Evolutionary conservation across 2,888 invertebrate genomes (phyloP).

Genomic region (Eilema caniola): DNA sequence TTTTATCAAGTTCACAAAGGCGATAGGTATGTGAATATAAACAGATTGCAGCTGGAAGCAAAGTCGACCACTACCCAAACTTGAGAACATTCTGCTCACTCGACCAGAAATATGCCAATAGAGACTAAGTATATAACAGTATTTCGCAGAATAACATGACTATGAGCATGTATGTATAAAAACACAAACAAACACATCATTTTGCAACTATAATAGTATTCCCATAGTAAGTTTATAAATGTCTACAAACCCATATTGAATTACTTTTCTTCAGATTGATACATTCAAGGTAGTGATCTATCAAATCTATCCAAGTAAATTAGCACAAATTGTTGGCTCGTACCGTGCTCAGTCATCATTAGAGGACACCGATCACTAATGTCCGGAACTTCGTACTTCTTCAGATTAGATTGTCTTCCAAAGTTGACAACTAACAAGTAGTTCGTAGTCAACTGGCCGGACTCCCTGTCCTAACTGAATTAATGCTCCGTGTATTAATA

Average conservation of each 20-base stretch:
- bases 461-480: slow-evolving; percentile 46
- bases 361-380: slow-evolving; percentile 44
- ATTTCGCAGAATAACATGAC: not conserved
- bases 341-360: slow-evolving; percentile 63
- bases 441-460: slow-evolving; percentile 46
- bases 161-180: no score
- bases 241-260: not conserved
- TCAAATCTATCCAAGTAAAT: slow-evolving; percentile 31
- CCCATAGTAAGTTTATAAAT: not conserved
- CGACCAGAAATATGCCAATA: slow-evolving; percentile 24
- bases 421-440: slow-evolving; percentile 54
- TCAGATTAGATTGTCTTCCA: slow-evolving; percentile 53
- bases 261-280: not conserved
- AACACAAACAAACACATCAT: no score
- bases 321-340: slow-evolving; percentile 35
- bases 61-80: not conserved
- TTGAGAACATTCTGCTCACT: not conserved
- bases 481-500: slow-evolving; percentile 41
- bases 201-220: no score
- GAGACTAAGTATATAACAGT: slow-evolving; percentile 7
- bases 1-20: not conserved
- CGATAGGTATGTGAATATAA: not conserved
- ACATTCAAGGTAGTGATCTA: slow-evolving; percentile 6
- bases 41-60: not conserved
- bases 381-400: slow-evolving; percentile 55